phyloP scores from a whole-genome alignment of 1,140 invertebrate species.

The Zophobas atratus region DNA sequence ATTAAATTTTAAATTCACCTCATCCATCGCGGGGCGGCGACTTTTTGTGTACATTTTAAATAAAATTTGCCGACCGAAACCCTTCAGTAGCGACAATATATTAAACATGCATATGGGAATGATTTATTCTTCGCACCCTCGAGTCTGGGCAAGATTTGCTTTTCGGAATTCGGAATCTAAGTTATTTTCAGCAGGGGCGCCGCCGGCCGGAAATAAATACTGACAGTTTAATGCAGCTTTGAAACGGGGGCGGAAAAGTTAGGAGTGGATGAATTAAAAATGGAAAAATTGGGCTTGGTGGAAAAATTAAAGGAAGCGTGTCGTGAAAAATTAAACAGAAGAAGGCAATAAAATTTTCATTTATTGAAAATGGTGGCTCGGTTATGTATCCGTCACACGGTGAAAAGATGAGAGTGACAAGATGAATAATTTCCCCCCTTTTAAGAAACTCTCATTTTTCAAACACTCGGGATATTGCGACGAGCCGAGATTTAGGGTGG shows the following conservation, averaged over 20 bases:
- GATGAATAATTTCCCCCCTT: too few relatives aligned
- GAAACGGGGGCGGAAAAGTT: background rate
- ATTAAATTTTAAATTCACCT: constrained; percentile 25
- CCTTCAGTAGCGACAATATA: background rate
- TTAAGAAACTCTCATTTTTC: too few relatives aligned
- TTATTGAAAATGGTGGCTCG: too few relatives aligned
- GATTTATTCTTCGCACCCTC: constrained; percentile 15
- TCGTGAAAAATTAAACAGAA: too few relatives aligned
- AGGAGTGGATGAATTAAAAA: background rate
- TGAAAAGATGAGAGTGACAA: too few relatives aligned
- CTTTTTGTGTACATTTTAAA: constrained; percentile 6
- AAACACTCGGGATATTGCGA: too few relatives aligned
- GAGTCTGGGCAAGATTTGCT: background rate
- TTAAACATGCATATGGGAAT: constrained; percentile 8
- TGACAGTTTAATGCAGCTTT: background rate
- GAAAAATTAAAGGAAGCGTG: too few relatives aligned
- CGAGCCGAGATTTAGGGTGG: too few relatives aligned
- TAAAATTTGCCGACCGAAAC: background rate
- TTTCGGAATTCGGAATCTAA: background rate
- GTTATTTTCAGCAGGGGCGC: too few relatives aligned
- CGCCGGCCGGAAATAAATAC: background rate
- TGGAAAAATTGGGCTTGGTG: background rate
- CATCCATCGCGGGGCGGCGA: background rate
- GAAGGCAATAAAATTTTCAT: too few relatives aligned
- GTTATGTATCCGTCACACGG: too few relatives aligned